Evolutionary conservation across 2,888 invertebrate genomes (phyloP).

Genomic region (Fabriciana adippe): DNA sequence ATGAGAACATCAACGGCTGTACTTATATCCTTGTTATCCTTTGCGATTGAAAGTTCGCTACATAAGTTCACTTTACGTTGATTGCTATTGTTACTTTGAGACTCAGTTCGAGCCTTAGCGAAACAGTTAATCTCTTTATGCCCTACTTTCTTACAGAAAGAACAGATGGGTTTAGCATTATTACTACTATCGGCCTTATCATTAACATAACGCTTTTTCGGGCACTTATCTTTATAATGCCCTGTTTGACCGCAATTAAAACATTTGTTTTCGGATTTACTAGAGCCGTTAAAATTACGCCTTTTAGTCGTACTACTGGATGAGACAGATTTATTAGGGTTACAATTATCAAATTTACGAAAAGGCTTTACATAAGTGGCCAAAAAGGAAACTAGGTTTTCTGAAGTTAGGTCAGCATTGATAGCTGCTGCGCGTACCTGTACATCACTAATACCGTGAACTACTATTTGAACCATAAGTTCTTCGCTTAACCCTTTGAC

Average conservation of each 20-base stretch:
- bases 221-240: background rate
- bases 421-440: too few relatives aligned
- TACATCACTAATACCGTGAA: too few relatives aligned
- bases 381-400: conserved; percentile 42
- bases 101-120: conserved; percentile 26
- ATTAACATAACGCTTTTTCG: conserved; percentile 17
- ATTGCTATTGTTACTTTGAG: background rate
- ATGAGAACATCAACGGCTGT: conserved; percentile 40
- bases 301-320: background rate
- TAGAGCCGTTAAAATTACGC: background rate
- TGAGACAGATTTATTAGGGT: background rate
- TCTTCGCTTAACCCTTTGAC: conserved; percentile 44
- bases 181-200: conserved; percentile 2
- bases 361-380: conserved; percentile 41
- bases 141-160: conserved; percentile 42
- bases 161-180: conserved; percentile 18
- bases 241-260: background rate
- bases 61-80: conserved; percentile 40
- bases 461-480: too few relatives aligned
- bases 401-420: too few relatives aligned
- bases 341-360: background rate
- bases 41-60: background rate
- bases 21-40: conserved; percentile 28
- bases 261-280: background rate
- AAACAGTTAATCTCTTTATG: conserved; percentile 41